phyloP scores from a whole-genome alignment of 1,140 invertebrate species.

The Cepaea nemoralis region DNA sequence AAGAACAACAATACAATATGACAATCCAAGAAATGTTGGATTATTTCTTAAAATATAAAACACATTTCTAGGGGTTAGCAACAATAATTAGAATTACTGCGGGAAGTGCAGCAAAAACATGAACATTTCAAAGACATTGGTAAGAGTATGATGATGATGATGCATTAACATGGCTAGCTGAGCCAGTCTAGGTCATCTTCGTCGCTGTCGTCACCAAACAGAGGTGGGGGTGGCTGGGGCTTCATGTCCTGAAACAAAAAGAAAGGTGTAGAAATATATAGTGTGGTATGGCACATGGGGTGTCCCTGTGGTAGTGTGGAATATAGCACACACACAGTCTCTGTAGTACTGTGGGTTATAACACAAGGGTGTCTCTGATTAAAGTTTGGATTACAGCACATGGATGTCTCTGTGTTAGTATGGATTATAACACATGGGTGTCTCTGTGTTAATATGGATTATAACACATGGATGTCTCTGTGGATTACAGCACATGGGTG shows the following conservation, averaged over 20 bases:
- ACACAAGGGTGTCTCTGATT: too few relatives aligned
- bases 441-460: too few relatives aligned
- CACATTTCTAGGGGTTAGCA: neutral
- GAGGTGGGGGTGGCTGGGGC: conserved; percentile 62
- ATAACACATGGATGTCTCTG: too few relatives aligned
- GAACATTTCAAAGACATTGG: neutral
- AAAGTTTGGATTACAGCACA: too few relatives aligned
- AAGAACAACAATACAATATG: neutral
- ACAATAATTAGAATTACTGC: neutral
- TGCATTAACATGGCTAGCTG: conserved; percentile 48
- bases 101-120: neutral
- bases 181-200: conserved; percentile 69
- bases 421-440: too few relatives aligned
- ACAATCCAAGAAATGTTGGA: neutral
- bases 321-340: too few relatives aligned
- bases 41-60: neutral
- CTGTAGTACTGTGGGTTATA: too few relatives aligned
- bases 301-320: too few relatives aligned
- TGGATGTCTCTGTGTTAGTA: too few relatives aligned
- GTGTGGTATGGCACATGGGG: too few relatives aligned
- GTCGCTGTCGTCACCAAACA: conserved; percentile 69
- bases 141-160: neutral
- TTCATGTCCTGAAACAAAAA: conserved; percentile 55
- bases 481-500: too few relatives aligned
- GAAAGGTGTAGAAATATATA: too few relatives aligned